These are phyloP conservation scores for Rattus rattus DNA, from an alignment of 2,113 vertebrate genomes.

Conservation along the genomic window DNA sequence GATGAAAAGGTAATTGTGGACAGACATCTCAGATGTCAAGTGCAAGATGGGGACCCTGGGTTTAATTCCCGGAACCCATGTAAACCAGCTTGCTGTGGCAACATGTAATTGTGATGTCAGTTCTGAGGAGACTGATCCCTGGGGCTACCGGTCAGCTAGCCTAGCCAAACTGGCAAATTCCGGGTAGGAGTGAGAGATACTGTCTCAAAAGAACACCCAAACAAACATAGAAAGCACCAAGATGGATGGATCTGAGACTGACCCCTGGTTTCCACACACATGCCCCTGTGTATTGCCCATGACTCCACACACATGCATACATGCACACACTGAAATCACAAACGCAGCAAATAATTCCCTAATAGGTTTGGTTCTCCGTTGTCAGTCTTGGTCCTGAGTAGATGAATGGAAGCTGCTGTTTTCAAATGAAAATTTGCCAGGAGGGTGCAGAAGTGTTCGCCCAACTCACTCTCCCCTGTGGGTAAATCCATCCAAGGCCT, in stretches of 20 bases:
- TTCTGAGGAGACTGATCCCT: not conserved
- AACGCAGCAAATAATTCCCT: not conserved
- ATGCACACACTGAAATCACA: not conserved
- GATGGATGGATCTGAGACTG: not conserved
- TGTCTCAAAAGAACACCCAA: not conserved
- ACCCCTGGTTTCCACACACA: not conserved
- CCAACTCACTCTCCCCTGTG: no score
- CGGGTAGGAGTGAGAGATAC: not conserved
- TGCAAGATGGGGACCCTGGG: not conserved
- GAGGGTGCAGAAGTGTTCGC: not conserved
- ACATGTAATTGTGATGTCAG: not conserved
- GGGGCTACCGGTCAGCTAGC: not conserved
- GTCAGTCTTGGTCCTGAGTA: not conserved
- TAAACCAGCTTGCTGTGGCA: not conserved
- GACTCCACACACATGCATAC: not conserved
- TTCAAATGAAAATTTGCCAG: not conserved
- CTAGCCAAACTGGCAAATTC: not conserved
- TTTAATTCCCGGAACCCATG: not conserved
- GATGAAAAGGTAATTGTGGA: not conserved
- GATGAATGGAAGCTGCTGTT: not conserved
- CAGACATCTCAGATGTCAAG: not conserved
- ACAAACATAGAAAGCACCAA: not conserved
- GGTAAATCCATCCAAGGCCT: not conserved
- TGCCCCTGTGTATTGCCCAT: not conserved
- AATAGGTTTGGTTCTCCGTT: not conserved